Evolutionary conservation across 2,888 invertebrate genomes (phyloP), one percentile per base, ranked within the genome.

Genomic region (Stegana nigrithorax): DNA sequence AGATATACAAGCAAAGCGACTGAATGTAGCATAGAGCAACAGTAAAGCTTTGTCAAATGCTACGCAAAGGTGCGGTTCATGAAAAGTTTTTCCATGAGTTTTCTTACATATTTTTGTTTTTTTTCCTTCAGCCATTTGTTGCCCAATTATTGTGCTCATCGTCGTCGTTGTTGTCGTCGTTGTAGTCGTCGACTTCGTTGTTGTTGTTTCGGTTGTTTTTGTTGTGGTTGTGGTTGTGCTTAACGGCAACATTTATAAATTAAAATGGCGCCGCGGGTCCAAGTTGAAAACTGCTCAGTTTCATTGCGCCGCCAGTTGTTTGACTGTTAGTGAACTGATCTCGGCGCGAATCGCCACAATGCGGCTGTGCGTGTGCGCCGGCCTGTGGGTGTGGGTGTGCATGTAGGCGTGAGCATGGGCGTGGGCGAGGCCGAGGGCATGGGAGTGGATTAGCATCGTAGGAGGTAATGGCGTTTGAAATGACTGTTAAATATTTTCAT

Each of bases 221-320:
- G n/a, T n/a, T n/a, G n/a, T n/a, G n/a, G n/a, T n/a, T n/a, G n/a
- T n/a, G n/a, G n/a, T 45, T 27, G 27, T 42, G 42, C n/a, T 42
- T 7, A 14, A 25, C n/a, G 26, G 17, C n/a, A n/a, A 50, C 50
- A 50, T 26, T 50, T 50, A 50, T 26, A 50, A 50, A 50, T 50
- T 50, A 50, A 50, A 26, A 25, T 26, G 50, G 23, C 14, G 50
- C 50, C 50, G 50, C 50, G 50, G 26, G 50, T 50, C 50, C 26
- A 26, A 50, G 50, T n/a, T n/a, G n/a, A n/a, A n/a, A n/a, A n/a
- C n/a, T 26, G 50, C n/a, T n/a, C 25, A 26, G 25, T 50, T 50
- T 50, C 14, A 17, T 45, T 12, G 26, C n/a, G n/a, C n/a, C n/a
- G n/a, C n/a, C n/a, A n/a, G n/a, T n/a, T n/a, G n/a, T n/a, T n/a